Evolutionary conservation across 2,797 vertebrate genomes (phyloP).

Genomic region (Leontocebus nigricollis): DNA sequence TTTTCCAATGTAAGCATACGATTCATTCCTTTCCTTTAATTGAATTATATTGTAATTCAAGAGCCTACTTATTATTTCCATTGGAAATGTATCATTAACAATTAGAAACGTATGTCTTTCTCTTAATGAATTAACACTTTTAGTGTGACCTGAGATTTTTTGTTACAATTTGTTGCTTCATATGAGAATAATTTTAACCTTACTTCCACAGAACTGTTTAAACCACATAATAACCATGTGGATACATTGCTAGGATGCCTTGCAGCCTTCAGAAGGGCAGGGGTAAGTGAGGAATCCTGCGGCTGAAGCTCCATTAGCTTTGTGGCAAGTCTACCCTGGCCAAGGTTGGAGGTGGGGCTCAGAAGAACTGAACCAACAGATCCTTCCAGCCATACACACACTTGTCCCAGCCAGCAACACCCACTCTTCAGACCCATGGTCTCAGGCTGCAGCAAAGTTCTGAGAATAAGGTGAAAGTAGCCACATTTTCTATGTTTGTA

Average conservation of each 20-base stretch:
- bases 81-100: slow-evolving; percentile 4
- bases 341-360: not conserved
- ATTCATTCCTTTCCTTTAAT: not conserved
- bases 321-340: not conserved
- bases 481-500: not conserved
- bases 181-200: not conserved
- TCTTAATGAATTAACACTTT: not conserved
- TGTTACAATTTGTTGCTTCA: not conserved
- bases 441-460: not conserved
- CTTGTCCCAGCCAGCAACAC: not conserved
- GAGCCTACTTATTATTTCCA: not conserved
- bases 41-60: not conserved
- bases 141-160: not conserved
- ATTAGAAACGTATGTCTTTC: not conserved
- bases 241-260: not conserved
- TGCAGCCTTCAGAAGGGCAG: not conserved
- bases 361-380: not conserved
- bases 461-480: not conserved
- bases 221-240: not conserved
- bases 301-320: not conserved
- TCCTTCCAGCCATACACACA: not conserved
- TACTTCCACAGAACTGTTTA: not conserved
- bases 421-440: not conserved
- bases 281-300: not conserved
- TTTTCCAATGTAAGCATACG: not conserved